Evolutionary conservation across 2,113 vertebrate genomes (phyloP).

Genomic region (Microtus montanus): DNA sequence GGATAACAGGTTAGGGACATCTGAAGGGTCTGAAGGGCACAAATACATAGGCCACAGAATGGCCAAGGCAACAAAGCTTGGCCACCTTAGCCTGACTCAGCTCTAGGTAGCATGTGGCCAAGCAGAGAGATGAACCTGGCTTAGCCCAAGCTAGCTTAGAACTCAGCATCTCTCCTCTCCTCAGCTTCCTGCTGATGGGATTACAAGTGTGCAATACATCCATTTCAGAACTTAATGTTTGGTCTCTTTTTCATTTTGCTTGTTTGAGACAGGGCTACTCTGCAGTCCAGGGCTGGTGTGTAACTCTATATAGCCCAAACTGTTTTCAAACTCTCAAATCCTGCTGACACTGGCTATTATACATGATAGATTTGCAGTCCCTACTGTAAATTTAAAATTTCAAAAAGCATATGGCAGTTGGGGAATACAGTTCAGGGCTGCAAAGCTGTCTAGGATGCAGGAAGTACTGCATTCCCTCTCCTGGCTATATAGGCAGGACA

Average conservation of each 20-base stretch:
- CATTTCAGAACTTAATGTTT: background rate
- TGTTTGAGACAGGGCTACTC: background rate
- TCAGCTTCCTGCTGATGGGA: background rate
- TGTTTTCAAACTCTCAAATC: background rate
- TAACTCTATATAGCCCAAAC: background rate
- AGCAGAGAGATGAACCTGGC: background rate
- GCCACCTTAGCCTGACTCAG: background rate
- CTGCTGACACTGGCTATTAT: background rate
- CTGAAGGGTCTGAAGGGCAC: background rate
- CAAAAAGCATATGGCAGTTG: background rate
- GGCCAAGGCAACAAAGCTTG: background rate
- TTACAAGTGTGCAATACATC: background rate
- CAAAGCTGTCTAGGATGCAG: background rate
- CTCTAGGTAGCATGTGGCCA: background rate
- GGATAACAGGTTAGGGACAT: background rate
- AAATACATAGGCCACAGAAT: background rate
- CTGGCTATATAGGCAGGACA: background rate
- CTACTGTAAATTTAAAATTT: slow-evolving; percentile 15
- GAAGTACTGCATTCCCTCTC: background rate
- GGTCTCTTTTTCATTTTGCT: background rate
- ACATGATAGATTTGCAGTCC: slow-evolving; percentile 24
- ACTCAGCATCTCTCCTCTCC: background rate
- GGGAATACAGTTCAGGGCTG: background rate
- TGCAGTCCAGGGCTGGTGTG: background rate
- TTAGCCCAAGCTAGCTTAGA: background rate